Conservation (phyloP, 2,113 vertebrate genomes). For the Muscicapa adusta region DNA sequence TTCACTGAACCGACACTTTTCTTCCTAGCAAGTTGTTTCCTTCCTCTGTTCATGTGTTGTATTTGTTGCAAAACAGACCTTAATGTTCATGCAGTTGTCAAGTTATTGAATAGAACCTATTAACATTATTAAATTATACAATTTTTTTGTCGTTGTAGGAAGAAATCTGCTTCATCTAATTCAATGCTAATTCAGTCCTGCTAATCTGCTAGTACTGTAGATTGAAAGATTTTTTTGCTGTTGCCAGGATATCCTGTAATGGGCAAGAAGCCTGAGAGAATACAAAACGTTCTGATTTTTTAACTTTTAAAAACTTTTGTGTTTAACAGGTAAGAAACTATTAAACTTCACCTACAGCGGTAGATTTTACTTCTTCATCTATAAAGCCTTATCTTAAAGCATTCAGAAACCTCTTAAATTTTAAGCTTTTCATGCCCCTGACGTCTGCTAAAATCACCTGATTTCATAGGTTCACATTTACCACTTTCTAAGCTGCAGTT, state of each 20-base stretch:
- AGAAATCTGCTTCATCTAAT: constrained; percentile 50
- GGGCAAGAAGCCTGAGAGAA: constrained; percentile 87
- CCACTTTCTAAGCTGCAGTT: neutral
- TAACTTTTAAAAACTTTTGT: constrained; percentile 83
- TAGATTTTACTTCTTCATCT: neutral
- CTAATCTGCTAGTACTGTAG: constrained; percentile 67
- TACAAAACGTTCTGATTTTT: constrained; percentile 77
- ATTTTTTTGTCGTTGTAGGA: constrained; percentile 65
- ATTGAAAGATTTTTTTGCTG: constrained; percentile 68
- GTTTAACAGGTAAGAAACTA: constrained; percentile 82
- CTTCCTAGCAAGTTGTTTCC: neutral
- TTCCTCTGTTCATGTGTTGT: neutral
- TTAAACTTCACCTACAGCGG: neutral
- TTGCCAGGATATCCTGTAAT: constrained; percentile 87
- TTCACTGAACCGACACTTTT: neutral
- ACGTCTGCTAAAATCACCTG: neutral
- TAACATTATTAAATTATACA: constrained; percentile 13
- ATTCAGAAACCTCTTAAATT: neutral
- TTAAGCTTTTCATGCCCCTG: neutral
- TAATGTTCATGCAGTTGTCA: neutral
- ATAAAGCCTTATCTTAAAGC: neutral
- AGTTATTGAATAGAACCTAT: neutral
- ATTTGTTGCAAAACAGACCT: neutral
- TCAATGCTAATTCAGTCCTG: constrained; percentile 57
- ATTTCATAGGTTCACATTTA: neutral